Evolutionary conservation across 2,888 invertebrate species (phyloP), one percentile per base, ranked within the genome.

Genomic region (Eupithecia tripunctaria): DNA sequence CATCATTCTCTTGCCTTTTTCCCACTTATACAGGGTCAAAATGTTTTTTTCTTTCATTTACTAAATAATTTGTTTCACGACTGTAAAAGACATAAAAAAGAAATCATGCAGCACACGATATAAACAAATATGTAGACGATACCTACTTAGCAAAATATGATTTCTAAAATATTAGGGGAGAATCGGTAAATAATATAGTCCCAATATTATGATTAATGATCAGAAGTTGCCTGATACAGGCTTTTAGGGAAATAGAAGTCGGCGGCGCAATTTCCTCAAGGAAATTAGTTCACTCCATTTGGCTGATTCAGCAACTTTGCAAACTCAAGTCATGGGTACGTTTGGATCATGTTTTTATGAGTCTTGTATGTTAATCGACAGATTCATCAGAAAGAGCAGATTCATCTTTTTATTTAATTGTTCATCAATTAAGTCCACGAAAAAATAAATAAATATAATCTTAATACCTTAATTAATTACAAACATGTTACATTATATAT

Each of bases 221-320:
- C 69, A 70, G 63, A 74, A 80, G 81, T 82, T 87, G 88, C 88
- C 88, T 86, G 80, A 81, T 86, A 85, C 83, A 85, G 82, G 86
- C 88, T 89, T 90, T 91, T 89, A 87, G 85, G 86, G 83, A 91
- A 92, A 89, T 87, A 82, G 85, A 81, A 85, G 82, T 83, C 83
- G 85, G 85, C 80, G 81, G 85, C 86, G 88, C 89, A 91, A 93
- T 94, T 93, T 94, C 93, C 93, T 89, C 78, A 81, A 86, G 94
- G 93, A 94, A 93, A 93, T 93, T 90, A 89, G 86, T 86, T 89
- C 86, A 87, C 82, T 83, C 87, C 82, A 82, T 86, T 83, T 80
- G 72, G 71, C 76, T 80, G 81, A 81, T 79, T 80, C 78, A 79
- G 73, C 73, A 77, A 73, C 75, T 79, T 36, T n/a, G 18, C 8